phyloP scores from a whole-genome alignment of 2,797 vertebrate species.

The Menidia menidia region DNA sequence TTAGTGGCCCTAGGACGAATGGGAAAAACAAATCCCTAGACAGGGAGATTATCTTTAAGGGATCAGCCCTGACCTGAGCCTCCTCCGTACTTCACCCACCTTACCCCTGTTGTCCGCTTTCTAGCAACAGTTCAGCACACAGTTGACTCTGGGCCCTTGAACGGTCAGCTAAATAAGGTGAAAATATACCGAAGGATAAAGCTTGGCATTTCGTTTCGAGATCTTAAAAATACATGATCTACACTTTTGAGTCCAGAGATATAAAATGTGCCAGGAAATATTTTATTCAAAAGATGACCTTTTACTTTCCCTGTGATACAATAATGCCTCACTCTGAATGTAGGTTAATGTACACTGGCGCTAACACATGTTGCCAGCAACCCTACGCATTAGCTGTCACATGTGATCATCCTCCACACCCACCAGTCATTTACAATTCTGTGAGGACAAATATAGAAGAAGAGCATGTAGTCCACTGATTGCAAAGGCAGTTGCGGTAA shows the following conservation, averaged over 20 bases:
- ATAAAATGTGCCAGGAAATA: slow-evolving; percentile 50
- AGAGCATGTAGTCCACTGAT: slow-evolving; percentile 31
- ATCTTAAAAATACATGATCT: slow-evolving; percentile 20
- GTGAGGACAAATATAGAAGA: slow-evolving; percentile 54
- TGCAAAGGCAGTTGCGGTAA: slow-evolving; percentile 20
- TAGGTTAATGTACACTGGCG: slow-evolving; percentile 78
- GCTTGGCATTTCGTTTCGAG: slow-evolving; percentile 34
- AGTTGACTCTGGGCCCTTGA: slow-evolving; percentile 17
- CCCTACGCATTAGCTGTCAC: slow-evolving; percentile 77
- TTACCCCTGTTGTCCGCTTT: slow-evolving; percentile 59
- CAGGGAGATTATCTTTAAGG: slow-evolving; percentile 83
- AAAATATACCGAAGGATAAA: slow-evolving; percentile 16
- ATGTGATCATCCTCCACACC: slow-evolving; percentile 73
- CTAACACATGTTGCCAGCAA: slow-evolving; percentile 80
- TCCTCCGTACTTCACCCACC: slow-evolving; percentile 62
- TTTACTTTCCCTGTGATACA: slow-evolving; percentile 62
- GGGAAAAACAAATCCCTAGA: slow-evolving; percentile 83
- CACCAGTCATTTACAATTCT: slow-evolving; percentile 77
- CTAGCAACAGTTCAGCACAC: slow-evolving; percentile 51
- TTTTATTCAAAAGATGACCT: slow-evolving; percentile 70
- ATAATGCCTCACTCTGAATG: slow-evolving; percentile 67
- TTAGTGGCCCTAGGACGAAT: slow-evolving; percentile 79
- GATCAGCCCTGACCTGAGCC: slow-evolving; percentile 75
- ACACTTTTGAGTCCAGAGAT: slow-evolving; percentile 24
- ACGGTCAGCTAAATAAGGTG: slow-evolving; percentile 20